These are phyloP conservation scores for Caiman crocodilus DNA, from an alignment of 2,797 vertebrate genomes.

Conservation along the genomic window DNA sequence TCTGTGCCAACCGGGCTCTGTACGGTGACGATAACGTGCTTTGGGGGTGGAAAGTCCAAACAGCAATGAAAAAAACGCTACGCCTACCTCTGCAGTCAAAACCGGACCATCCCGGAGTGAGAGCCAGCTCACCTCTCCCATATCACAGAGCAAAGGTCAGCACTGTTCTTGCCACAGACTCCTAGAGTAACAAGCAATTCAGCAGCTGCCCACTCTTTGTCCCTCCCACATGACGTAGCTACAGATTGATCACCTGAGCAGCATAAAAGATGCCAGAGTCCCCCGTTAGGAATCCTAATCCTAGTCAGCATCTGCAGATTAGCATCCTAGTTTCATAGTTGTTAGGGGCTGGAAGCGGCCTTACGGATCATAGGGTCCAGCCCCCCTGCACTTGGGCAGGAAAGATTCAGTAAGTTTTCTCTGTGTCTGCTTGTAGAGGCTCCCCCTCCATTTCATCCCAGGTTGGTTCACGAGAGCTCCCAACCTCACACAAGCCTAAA, in stretches of 20 bases:
- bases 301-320: no score
- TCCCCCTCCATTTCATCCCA: fast-evolving
- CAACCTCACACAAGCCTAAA: fast-evolving
- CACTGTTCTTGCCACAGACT: not conserved
- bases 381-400: no score
- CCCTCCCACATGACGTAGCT: not conserved
- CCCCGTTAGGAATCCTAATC: not conserved
- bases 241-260: fast-evolving
- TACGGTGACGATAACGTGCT: not conserved
- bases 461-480: not conserved
- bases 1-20: not conserved
- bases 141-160: not conserved
- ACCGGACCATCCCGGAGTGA: not conserved
- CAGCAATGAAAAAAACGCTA: not conserved
- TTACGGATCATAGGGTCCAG: no score
- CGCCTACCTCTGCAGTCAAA: not conserved
- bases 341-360: no score
- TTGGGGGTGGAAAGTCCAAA: not conserved
- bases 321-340: no score
- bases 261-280: not conserved
- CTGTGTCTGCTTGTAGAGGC: no score
- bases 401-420: no score
- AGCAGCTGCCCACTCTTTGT: no score
- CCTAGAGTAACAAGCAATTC: not conserved
- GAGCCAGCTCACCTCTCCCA: not conserved